Evolutionary conservation across 1,140 invertebrate species (phyloP), one percentile per base, ranked within the genome.

Genomic region (Colletes latitarsis): DNA sequence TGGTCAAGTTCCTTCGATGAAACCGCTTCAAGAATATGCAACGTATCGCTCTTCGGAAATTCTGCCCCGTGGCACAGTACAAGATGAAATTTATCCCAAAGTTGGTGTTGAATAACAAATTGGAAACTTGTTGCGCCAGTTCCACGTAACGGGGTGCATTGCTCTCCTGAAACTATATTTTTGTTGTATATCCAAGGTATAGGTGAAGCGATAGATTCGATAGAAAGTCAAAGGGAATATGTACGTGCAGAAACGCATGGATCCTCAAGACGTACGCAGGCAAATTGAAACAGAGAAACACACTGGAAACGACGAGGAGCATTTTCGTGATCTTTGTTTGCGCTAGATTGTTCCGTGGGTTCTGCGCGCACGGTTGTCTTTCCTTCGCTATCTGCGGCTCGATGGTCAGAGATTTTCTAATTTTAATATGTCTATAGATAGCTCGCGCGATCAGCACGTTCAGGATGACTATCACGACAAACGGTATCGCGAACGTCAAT

Each of bases 11-110:
- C 80, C 84, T 84, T 6, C 53, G 76, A 92, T 82, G 77, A 91
- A 85, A 84, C 87, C 92, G 85, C 39, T 89, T 82, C 46, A 90
- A 86, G 67, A 93, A 93, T 17, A 94, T 83, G 1, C 85, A 77
- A 1, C 89, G 55, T 4, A 96, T 91, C 3, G 95, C 95, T 81
- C 94, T 94, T 43, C 96, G 93, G 90, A 98, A 98, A 92, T 97
- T 97, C 89, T 96, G 95, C 5, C 97, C 97, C 82, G 95, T 96
- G 73, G 96, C 94, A 88, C 97, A 97, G 92, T 98, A 98, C 19
- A 98, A 93, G n/a, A 96, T 93, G 91, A 98, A 97, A 93, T 98
- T 98, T 66, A 98, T 96, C 66, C 96, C 96, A 88, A 97, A 98
- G 92, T 98, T 97, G 10, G 96, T 96, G 86, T 97, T 95, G 91